Base-by-base conservation (phyloP, 2,113 vertebrate genomes). In the Pithys albifrons region DNA sequence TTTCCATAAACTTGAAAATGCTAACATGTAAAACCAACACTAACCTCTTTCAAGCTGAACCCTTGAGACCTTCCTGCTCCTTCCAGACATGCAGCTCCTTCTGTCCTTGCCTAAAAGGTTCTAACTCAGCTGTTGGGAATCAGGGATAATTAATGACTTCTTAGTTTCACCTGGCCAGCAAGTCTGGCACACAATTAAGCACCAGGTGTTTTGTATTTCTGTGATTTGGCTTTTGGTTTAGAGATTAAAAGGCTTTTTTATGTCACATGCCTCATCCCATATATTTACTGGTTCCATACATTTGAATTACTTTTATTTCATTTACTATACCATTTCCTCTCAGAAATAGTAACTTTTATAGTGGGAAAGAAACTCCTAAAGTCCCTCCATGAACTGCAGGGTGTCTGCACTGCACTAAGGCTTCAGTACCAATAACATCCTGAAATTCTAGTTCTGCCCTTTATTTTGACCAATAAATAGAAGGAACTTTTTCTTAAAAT, bases 41-140 rank as follows among this genome's bases (percentile, higher is more conserved):
- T 45, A 18, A 96, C 92, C 93, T 96, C 10, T 6, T 15, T 7
- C 3, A 10, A 35, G 3, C 22, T 0, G 1, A 46, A 2, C 4
- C 3, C 1, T 0, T 1, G 0, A 1, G 8, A 6, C 11, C 5
- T 6, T 19, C 13, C 22, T 20, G 1, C 25, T 81, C 22, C 28
- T n/a, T 51, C 65, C 15, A 78, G 2, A 1, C 33, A 15, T 1
- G 0, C 29, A 77, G 1, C 3, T 4, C 2, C 0, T 3, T 8
- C 20, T 45, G 23, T 22, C 4, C 3, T 10, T 19, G 3, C 37
- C 52, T 39, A 12, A 54, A 73, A 58, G 2, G 2, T n/a, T 72
- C 46, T 51, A 15, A n/a, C n/a, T 5, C 80, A 89, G 64, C 37
- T 89, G 64, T 6, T n/a, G 23, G 17, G 28, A 18, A 9, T 73